phyloP scores from a whole-genome alignment of 2,797 vertebrate species.

The Labroides dimidiatus region DNA sequence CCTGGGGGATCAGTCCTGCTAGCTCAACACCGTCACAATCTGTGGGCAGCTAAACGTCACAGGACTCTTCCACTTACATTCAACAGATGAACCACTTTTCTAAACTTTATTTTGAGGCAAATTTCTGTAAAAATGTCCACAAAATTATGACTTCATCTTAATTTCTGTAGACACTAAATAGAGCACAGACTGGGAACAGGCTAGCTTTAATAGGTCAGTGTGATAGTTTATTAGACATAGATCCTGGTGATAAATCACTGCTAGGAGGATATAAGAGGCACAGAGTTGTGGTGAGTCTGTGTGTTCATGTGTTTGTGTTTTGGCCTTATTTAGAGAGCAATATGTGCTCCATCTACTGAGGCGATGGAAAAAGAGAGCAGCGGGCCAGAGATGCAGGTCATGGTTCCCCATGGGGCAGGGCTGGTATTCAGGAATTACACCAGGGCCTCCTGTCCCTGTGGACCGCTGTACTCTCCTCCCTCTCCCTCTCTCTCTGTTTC shows the following conservation, averaged over 20 bases:
- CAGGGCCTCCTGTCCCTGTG: conserved; percentile 66
- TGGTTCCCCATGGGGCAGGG: conserved; percentile 70
- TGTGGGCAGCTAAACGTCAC: conserved; percentile 37
- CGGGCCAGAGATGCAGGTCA: conserved; percentile 77
- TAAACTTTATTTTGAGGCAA: conserved; percentile 14
- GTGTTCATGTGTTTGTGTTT: conserved; percentile 34
- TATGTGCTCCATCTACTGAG: conserved; percentile 37
- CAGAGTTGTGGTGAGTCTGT: conserved; percentile 3
- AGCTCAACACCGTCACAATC: conserved; percentile 36
- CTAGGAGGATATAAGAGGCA: conserved; percentile 17
- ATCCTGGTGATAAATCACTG: conserved; percentile 36
- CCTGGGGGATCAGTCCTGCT: conserved; percentile 41
- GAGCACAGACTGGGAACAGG: neutral
- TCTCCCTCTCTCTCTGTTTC: conserved; percentile 10
- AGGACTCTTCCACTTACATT: conserved; percentile 7
- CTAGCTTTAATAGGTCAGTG: conserved; percentile 49
- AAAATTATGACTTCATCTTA: neutral
- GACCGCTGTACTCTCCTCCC: conserved; percentile 38
- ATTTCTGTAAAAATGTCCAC: conserved; percentile 2
- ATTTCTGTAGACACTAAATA: conserved; percentile 20
- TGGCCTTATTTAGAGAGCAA: conserved; percentile 54
- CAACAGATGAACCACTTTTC: neutral
- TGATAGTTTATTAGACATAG: conserved; percentile 46
- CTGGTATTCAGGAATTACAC: conserved; percentile 77
- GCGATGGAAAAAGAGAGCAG: conserved; percentile 56